Evolutionary conservation across 2,113 vertebrate genomes (phyloP).

Genomic region (Pelodiscus sinensis): DNA sequence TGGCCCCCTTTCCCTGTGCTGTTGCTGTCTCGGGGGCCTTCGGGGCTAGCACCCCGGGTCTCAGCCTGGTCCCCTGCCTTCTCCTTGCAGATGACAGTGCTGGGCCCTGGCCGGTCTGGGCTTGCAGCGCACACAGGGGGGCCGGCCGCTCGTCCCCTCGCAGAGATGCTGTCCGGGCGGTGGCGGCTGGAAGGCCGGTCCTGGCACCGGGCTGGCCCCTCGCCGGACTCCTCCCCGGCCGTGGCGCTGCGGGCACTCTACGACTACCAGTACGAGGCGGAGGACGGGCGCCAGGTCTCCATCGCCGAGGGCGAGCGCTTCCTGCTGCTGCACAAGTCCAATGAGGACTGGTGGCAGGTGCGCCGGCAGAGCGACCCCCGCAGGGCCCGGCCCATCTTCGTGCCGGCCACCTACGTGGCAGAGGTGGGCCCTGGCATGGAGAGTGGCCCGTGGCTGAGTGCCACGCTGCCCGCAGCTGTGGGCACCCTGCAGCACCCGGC

Average conservation of each 20-base stretch:
- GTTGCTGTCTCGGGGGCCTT: neutral
- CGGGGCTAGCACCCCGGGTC: neutral
- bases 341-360: constrained; percentile 92
- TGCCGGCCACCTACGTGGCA: constrained; percentile 87
- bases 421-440: constrained; percentile 68
- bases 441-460: neutral
- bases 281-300: constrained; percentile 84
- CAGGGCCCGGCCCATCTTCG: constrained; percentile 85
- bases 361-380: constrained; percentile 78
- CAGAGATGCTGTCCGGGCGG: constrained; percentile 83
- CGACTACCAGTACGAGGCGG: constrained; percentile 83
- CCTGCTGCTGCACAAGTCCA: constrained; percentile 88
- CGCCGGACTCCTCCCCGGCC: neutral
- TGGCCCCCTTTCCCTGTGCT: constrained; percentile 52
- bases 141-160: neutral
- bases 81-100: neutral
- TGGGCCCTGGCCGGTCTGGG: neutral
- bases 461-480: constrained; percentile 46
- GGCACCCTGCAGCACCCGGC: neutral
- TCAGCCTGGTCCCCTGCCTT: neutral
- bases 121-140: neutral
- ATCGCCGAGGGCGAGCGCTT: constrained; percentile 90
- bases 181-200: constrained; percentile 60
- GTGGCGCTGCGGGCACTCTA: constrained; percentile 85
- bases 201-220: constrained; percentile 51